Percentiles rank a stretch among this genome's conserved stretches.
Evolutionary conservation across 2,113 vertebrate genomes (phyloP).

Genomic region (Vicugna pacos): DNA sequence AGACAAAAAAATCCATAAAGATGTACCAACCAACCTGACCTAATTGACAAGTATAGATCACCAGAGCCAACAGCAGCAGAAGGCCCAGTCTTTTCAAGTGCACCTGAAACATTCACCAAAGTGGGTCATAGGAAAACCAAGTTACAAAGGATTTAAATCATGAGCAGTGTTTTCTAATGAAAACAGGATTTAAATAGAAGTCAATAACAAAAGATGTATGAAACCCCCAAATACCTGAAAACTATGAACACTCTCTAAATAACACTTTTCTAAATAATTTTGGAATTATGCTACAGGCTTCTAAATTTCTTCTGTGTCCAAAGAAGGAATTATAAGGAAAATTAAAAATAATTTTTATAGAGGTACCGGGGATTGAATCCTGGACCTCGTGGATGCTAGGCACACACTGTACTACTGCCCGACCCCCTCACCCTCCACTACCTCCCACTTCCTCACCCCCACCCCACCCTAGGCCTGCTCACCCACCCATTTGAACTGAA

Average conservation of each 20-base stretch:
- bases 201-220: not conserved
- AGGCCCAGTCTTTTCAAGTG: not conserved
- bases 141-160: not conserved
- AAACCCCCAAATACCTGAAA: not conserved
- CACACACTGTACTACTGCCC: no score
- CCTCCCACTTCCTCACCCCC: no score
- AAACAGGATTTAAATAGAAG: slow-evolving; percentile 19
- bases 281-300: not conserved
- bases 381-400: no score
- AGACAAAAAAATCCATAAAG: not conserved
- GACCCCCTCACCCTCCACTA: no score
- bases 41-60: not conserved
- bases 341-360: not conserved
- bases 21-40: not conserved
- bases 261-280: slow-evolving; percentile 24
- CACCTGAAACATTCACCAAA: not conserved
- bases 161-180: not conserved
- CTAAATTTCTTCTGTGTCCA: not conserved
- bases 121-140: not conserved
- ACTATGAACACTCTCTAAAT: not conserved
- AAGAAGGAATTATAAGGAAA: not conserved
- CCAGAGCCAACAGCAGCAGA: not conserved
- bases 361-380: no score
- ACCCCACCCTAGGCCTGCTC: no score
- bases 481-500: not conserved